phyloP scores from a whole-genome alignment of 2,113 vertebrate species.

The Atlantisia rogersi region DNA sequence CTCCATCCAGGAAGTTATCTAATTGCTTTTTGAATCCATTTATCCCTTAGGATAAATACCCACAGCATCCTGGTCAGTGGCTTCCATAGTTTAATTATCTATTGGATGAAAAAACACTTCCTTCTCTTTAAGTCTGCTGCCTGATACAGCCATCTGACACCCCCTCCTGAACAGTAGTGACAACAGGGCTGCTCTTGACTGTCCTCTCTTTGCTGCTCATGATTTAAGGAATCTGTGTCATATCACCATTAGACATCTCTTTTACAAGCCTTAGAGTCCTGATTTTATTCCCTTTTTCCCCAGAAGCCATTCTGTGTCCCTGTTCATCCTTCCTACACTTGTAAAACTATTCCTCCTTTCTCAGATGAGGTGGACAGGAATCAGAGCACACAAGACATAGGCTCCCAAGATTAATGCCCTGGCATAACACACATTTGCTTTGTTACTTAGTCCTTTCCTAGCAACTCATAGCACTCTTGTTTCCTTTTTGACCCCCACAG shows the following conservation, averaged over 20 bases:
- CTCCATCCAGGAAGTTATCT: conserved; percentile 52
- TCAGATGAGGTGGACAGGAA: fast-evolving
- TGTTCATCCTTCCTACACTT: not conserved
- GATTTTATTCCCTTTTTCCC: not conserved
- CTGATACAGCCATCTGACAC: not conserved
- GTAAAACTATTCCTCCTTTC: not conserved
- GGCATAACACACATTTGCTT: not conserved
- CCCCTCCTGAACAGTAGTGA: not conserved
- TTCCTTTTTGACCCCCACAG: not conserved
- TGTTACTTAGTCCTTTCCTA: not conserved
- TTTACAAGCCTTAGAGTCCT: not conserved
- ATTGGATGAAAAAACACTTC: not conserved
- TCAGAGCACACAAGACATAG: not conserved
- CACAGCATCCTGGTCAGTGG: conserved; percentile 52
- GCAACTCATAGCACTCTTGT: not conserved
- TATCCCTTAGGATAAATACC: conserved; percentile 53
- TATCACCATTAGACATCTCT: not conserved
- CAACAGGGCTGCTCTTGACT: not conserved
- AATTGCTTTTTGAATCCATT: conserved; percentile 64
- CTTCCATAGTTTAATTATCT: conserved; percentile 30
- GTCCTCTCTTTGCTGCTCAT: not conserved
- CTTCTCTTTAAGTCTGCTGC: not conserved
- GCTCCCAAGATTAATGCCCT: not conserved
- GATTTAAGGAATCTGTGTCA: not conserved
- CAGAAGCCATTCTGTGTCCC: not conserved